These are phyloP conservation scores for Garra rufa DNA, from an alignment of 2,113 vertebrate species.

Conservation along the genomic window DNA sequence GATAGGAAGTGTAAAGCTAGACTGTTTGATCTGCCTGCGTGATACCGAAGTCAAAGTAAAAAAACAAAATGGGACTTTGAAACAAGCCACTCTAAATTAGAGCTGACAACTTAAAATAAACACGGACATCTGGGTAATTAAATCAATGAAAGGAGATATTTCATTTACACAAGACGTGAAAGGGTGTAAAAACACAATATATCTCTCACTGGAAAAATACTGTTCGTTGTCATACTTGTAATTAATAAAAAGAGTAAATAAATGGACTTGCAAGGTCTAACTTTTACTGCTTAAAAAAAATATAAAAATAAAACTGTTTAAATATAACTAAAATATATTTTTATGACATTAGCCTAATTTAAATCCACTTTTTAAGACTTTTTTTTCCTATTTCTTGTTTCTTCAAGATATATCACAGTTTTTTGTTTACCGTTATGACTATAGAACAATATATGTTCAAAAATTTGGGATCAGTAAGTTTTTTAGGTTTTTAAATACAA, in stretches of 20 bases:
- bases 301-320: no score
- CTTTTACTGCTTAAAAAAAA: no score
- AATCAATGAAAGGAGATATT: slow-evolving; percentile 78
- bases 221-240: slow-evolving; percentile 16
- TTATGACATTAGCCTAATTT: no score
- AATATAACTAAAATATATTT: no score
- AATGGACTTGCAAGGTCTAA: neutral
- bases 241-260: slow-evolving; percentile 15
- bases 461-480: no score
- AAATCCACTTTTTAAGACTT: slow-evolving; percentile 48
- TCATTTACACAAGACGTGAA: slow-evolving; percentile 70
- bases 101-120: slow-evolving; percentile 80
- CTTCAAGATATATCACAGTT: slow-evolving; percentile 58
- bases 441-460: no score
- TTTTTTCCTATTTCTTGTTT: slow-evolving; percentile 58
- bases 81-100: slow-evolving; percentile 77
- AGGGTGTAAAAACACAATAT: slow-evolving; percentile 61
- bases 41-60: slow-evolving; percentile 65
- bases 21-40: slow-evolving; percentile 71
- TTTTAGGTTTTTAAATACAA: no score
- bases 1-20: slow-evolving; percentile 72
- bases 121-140: slow-evolving; percentile 76
- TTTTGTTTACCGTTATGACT: no score
- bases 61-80: slow-evolving; percentile 76
- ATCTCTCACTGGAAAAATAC: slow-evolving; percentile 23